Evolutionary conservation across 2,797 vertebrate genomes (phyloP), one percentile per base, ranked within the genome.

Genomic region (Pangasius djambal): DNA sequence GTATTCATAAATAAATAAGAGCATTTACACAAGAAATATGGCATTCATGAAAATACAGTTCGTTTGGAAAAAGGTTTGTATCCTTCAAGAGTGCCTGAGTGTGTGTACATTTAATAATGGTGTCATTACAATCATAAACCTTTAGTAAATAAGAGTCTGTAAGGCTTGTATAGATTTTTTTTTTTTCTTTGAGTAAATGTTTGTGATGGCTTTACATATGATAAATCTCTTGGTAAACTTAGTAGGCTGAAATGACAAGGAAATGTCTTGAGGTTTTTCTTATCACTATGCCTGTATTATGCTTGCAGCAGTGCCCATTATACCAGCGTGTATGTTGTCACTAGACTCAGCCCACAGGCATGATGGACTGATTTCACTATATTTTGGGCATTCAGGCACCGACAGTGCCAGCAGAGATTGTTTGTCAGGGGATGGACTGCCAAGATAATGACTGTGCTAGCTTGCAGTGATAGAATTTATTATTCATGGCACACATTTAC

Each of bases 381-480:
- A 31, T 83, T 83, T 67, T 50, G 28, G 61, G 82, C 25, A n/a
- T 67, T 20, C 28, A 2, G 65, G 82, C 40, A 18, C 52, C 4
- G 16, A 81, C 28, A 55, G 50, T 81, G n/a, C 50, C 77, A 63
- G 59, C 81, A 63, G 63, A 48, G 59, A 44, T 31, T 69, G 44
- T 85, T 69, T 85, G 83, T 69, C 63, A 85, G 63, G 44, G 63
- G n/a, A 85, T 50, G n/a, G n/a, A 69, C 83, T 52, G 83, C 83
- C 83, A 85, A 69, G 63, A 85, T 67, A 69, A 85, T 69, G 48
- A 48, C 44, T 85, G 63, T 69, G 63, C 40, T 85, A 63, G 57
- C 34, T 61, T 16, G 34, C 15, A 44, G 34, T 40, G 22, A 25
- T 8, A 69, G 16, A 52, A 84, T 67, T 52, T 31, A 52, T 84